phyloP scores from a whole-genome alignment of 2,113 vertebrate genomes.

The Chaetura pelagica region DNA sequence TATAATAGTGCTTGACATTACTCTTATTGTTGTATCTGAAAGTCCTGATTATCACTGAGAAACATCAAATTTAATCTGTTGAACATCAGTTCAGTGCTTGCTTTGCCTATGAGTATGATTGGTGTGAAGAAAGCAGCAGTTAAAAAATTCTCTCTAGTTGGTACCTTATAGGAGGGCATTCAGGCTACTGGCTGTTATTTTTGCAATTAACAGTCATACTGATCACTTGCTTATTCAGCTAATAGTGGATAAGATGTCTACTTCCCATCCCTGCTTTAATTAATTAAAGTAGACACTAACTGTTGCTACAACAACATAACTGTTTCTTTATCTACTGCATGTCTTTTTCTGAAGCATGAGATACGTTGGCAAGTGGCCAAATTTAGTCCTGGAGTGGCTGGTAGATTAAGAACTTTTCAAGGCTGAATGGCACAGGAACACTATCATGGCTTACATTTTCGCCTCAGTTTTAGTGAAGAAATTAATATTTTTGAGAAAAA shows the following conservation, averaged over 20 bases:
- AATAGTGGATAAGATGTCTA: constrained; percentile 70
- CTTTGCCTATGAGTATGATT: constrained; percentile 41
- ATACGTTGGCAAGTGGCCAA: not conserved
- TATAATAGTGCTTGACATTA: constrained; percentile 63
- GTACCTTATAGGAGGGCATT: constrained; percentile 43
- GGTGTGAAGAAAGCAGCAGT: constrained; percentile 53
- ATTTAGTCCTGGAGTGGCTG: not conserved
- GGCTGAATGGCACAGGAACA: not conserved
- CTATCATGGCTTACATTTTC: not conserved
- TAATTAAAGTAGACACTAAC: constrained; percentile 72
- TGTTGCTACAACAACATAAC: constrained; percentile 19
- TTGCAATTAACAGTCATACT: constrained; percentile 76
- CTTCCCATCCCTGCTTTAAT: constrained; percentile 69
- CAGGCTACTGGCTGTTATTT: constrained; percentile 71
- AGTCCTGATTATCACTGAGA: constrained; percentile 63
- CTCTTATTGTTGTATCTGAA: constrained; percentile 69
- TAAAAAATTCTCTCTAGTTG: constrained; percentile 57
- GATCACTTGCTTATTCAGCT: constrained; percentile 69
- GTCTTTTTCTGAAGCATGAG: not conserved
- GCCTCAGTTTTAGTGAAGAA: not conserved
- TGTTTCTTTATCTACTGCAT: constrained; percentile 4
- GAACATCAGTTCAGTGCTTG: constrained; percentile 38
- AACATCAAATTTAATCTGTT: constrained; percentile 65
- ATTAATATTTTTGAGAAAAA: not conserved
- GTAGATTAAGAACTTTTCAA: not conserved